Base-by-base conservation (phyloP, 2,888 invertebrate species). In the Lasioglossum oenotherae region DNA sequence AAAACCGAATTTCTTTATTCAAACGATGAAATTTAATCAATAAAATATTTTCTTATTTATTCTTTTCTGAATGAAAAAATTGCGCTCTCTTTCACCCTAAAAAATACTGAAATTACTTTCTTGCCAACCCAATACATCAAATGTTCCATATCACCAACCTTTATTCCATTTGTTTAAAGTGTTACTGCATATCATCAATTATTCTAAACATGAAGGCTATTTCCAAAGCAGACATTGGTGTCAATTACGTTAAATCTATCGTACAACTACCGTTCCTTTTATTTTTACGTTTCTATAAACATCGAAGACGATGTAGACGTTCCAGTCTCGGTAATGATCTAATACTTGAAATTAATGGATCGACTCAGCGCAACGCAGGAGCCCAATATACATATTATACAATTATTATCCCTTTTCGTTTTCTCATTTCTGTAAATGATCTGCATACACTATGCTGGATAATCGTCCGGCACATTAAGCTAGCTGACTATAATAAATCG, bases 311-410 rank as follows among this genome's bases (percentile, higher is more conserved):
- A 57, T n/a, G 53, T 53, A 10, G n/a, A n/a, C 12, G n/a, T 10
- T n/a, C 1, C 10, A 10, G 12, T n/a, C 57, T n/a, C n/a, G 57
- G 57, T 57, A 57, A 57, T 57, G n/a, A 57, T 57, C 57, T 57
- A n/a, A n/a, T n/a, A 57, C 57, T n/a, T 4, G n/a, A n/a, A n/a
- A n/a, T 12, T 57, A n/a, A 57, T 3, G 12, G n/a, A n/a, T 57
- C 57, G n/a, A 57, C 57, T 12, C 1, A 4, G 57, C 57, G 57
- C 57, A n/a, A n/a, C n/a, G 57, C 57, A n/a, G n/a, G 57, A n/a
- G n/a, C 12, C 57, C 57, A n/a, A 57, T 57, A 57, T n/a, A 57
- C n/a, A 57, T n/a, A 57, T 57, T 57, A n/a, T n/a, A 57, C n/a
- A 57, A 57, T n/a, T 57, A 57, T 57, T 57, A 57, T n/a, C 12